Evolutionary conservation across 2,797 vertebrate genomes (phyloP), one percentile per base, ranked within the genome.

Genomic region (Thripadectes ignobilis): DNA sequence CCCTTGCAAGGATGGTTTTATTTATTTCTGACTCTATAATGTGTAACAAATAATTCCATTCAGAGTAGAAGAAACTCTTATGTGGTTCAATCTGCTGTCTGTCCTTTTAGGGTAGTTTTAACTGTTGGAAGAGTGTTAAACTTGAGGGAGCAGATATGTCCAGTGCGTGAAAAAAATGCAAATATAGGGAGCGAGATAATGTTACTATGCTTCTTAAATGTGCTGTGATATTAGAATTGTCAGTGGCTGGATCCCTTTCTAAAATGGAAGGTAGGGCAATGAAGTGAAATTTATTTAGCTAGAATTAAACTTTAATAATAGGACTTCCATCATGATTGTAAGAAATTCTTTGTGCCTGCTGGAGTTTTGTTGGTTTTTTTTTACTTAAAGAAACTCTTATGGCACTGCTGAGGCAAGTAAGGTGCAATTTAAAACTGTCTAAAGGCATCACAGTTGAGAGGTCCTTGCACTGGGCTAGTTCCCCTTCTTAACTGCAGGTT

Each of bases 261-360:
- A n/a, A 80, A 91, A 52, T 29, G 19, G 54, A 71, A 66, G 32
- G 39, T 18, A 63, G 39, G 18, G 36, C 27, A 16, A 27, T 45
- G 36, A 22, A 92, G 55, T 58, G 74, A 77, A 88, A 69, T 41
- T 34, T 36, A 34, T 27, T 43, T 38, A 62, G 63, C 45, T 80
- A 21, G 29, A 27, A 17, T 68, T 76, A 39, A 68, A 62, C 51
- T 88, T 79, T 27, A 85, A 66, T 89, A 77, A 63, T 49, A 51
- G 34, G 39, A 91, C 36, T 93, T 82, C 45, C 62, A 23, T 51
- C 79, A 49, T 76, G 79, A 88, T 46, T 46, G 32, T 89, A 80
- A 85, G 62, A 73, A 90, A 80, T 69, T 92, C 32, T 92, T 68
- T 36, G 88, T 97, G 83, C 90, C 95, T 96, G 39, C 32, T 67